Conservation (phyloP, 2,797 vertebrate species). For the Streptopelia turtur region DNA sequence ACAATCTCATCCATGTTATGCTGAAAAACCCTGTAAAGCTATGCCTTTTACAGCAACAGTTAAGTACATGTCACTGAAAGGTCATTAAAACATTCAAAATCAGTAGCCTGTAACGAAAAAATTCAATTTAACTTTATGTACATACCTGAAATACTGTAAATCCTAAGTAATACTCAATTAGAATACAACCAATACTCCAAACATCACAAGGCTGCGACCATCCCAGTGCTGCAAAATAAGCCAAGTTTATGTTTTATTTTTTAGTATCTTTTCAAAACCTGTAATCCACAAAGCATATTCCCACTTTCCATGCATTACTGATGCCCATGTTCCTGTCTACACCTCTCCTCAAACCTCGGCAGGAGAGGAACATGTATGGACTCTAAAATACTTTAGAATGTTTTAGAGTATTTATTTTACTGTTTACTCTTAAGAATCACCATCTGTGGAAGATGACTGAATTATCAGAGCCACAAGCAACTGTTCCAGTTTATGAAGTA, state of each 20-base stretch:
- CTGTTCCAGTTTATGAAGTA: not conserved
- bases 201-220: constrained; percentile 96
- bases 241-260: not conserved
- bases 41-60: not conserved
- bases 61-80: not conserved
- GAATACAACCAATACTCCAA: constrained; percentile 97
- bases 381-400: not conserved
- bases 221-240: constrained; percentile 85
- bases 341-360: not conserved
- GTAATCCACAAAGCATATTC: not conserved
- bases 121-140: not conserved
- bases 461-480: not conserved
- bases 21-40: not conserved
- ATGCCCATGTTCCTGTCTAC: not conserved
- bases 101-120: not conserved
- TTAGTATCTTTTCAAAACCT: not conserved
- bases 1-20: not conserved
- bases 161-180: constrained; percentile 96
- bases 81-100: not conserved
- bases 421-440: not conserved
- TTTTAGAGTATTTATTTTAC: not conserved
- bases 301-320: not conserved
- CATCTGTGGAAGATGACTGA: not conserved
- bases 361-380: not conserved
- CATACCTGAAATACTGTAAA: constrained; percentile 94